Conservation (phyloP, 2,888 invertebrate species). For the Sphaerophoria taeniata region DNA sequence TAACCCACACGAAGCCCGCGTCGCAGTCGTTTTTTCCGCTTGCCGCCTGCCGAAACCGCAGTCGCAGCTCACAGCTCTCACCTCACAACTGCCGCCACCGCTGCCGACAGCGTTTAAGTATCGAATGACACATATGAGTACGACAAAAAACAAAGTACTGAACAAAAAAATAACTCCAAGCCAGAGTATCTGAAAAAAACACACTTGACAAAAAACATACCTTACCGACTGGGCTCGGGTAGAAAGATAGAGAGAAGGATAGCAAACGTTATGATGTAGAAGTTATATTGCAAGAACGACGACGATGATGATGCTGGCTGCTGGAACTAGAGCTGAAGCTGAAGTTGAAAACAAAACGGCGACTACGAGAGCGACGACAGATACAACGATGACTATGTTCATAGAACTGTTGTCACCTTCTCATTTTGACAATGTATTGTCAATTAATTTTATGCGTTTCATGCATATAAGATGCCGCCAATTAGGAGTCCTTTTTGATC, state of each 20-base stretch:
- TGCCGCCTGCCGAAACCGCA: constrained; percentile 41
- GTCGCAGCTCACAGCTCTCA: constrained; percentile 8
- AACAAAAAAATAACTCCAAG: not conserved
- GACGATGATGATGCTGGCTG: not conserved
- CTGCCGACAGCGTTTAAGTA: constrained; percentile 68
- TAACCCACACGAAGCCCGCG: constrained; percentile 75
- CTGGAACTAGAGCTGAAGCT: constrained; percentile 7
- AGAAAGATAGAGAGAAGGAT: constrained; percentile 44
- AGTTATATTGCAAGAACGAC: constrained; percentile 2
- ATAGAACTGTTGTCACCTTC: constrained; percentile 74
- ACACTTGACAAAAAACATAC: constrained; percentile 52
- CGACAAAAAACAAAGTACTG: constrained; percentile 25
- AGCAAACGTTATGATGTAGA: constrained; percentile 43
- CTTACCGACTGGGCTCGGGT: not conserved
- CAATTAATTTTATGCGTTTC: constrained; percentile 70
- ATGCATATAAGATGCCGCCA: constrained; percentile 68
- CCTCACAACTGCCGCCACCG: not conserved
- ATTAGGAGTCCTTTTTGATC: constrained; percentile 68
- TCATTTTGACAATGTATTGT: constrained; percentile 73
- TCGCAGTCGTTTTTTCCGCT: constrained; percentile 26
- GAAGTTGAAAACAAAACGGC: constrained; percentile 7
- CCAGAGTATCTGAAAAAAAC: constrained; percentile 60
- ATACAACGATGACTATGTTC: constrained; percentile 68
- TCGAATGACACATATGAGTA: constrained; percentile 68
- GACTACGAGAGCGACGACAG: constrained; percentile 50